Base-by-base conservation (phyloP, 2,888 invertebrate species). In the Chloroclysta siterata region DNA sequence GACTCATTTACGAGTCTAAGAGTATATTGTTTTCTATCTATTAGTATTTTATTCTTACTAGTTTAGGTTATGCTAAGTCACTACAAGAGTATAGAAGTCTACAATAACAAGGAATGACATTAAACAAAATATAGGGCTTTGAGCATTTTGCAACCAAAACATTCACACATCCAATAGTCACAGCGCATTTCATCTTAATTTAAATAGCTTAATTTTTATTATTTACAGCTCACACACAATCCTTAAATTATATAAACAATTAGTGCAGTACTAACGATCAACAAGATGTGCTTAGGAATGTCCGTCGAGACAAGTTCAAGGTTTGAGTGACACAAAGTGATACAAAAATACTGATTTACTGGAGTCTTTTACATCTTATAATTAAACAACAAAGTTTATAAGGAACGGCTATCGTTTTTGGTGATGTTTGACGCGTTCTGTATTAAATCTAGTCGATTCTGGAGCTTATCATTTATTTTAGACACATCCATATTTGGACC, bases 351-450 rank as follows among this genome's bases (percentile, higher is more conserved):
- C 87, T 83, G 85, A 77, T 83, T 72, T 76, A 86, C 82, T 82
- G 83, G 83, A 89, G 88, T 90, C 88, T 90, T 65, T 90, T 88
- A 80, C 82, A 78, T 84, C 89, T 92, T 92, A 93, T 76, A 85
- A 90, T 81, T 90, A 91, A 70, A 80, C 87, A 91, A 90, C 89
- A 89, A 87, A 77, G 86, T 86, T 92, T 91, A 93, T 90, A 92
- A 91, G 79, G 90, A 90, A 65, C 87, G 87, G 77, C 85, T 88
- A 68, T 85, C 82, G 57, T 82, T 77, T 63, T 83, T 81, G 52
- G 70, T 70, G 70, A 75, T 54, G 63, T 81, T 82, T 76, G 86
- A 84, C 70, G 78, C 71, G 72, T 83, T 88, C 72, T 85, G 81
- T 72, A 85, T 73, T 60, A 82, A 74, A 69, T 83, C 86, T 78